phyloP scores from a whole-genome alignment of 2,797 vertebrate genomes.

The Decapterus maruadsi region DNA sequence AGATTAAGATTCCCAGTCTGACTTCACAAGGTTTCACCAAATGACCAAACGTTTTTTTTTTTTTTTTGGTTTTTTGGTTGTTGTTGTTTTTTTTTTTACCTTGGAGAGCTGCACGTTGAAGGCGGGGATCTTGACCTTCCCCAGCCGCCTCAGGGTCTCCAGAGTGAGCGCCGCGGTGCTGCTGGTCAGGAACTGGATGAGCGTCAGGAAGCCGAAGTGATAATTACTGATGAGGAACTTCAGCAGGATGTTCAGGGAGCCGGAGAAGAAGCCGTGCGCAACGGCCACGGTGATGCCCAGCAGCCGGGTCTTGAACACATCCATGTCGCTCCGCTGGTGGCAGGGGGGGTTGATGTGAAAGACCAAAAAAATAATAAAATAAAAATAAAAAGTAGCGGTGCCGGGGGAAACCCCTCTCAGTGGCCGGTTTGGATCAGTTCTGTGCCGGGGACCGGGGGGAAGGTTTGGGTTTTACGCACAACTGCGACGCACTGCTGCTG shows the following conservation, averaged over 20 bases:
- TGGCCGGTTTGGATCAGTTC: neutral
- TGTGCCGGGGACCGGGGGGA: neutral
- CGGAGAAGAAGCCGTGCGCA: constrained; percentile 96
- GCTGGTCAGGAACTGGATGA: constrained; percentile 95
- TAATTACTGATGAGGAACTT: constrained; percentile 95
- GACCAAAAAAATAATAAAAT: too few relatives aligned
- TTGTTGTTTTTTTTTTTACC: constrained; percentile 74
- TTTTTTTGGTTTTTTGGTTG: too few relatives aligned
- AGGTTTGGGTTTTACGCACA: constrained; percentile 46
- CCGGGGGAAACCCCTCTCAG: neutral
- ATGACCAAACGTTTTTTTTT: too few relatives aligned
- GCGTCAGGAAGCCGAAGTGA: constrained; percentile 93
- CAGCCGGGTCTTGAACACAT: constrained; percentile 87
- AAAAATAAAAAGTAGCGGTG: neutral
- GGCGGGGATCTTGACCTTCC: constrained; percentile 90
- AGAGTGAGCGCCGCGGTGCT: constrained; percentile 90
- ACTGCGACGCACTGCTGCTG: constrained; percentile 32
- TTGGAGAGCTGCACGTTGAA: constrained; percentile 91
- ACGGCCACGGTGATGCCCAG: constrained; percentile 93
- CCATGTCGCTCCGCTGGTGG: constrained; percentile 75
- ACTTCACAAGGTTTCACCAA: too few relatives aligned
- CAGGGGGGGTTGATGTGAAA: neutral
- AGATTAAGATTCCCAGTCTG: too few relatives aligned
- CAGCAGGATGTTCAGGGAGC: constrained; percentile 94
- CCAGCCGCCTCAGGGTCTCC: constrained; percentile 90